A percentile compares a stretch with the other conserved stretches of the same genome.
phyloP scores from a whole-genome alignment of 1,140 invertebrate species.

The Rhagoletis pomonella region DNA sequence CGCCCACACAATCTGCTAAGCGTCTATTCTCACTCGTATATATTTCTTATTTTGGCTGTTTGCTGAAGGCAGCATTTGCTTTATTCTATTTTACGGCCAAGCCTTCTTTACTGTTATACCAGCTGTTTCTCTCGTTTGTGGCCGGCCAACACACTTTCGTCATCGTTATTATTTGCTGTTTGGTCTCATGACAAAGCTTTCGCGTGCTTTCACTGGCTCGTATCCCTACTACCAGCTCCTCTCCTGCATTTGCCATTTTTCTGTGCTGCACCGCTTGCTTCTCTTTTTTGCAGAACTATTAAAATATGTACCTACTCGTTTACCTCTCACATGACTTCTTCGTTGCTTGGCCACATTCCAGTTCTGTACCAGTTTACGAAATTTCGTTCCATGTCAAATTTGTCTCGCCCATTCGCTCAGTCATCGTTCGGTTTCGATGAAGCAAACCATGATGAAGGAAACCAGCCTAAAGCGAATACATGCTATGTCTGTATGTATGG shows the following conservation, averaged over 20 bases:
- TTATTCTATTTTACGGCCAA: conserved; percentile 2
- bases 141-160: background rate
- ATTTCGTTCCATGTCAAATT: background rate
- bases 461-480: conserved; percentile 18
- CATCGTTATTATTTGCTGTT: background rate
- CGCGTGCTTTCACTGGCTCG: background rate
- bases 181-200: conserved; percentile 7
- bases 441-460: background rate
- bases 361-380: background rate
- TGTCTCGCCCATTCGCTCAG: background rate
- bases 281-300: background rate
- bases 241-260: background rate
- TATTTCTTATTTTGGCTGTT: background rate
- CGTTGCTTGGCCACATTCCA: background rate
- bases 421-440: background rate
- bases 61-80: background rate
- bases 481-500: background rate
- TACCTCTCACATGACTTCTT: background rate
- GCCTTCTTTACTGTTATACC: conserved; percentile 49
- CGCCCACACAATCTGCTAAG: background rate
- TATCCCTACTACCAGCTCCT: background rate
- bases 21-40: background rate
- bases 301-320: background rate
- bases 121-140: conserved; percentile 26
- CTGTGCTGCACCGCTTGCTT: background rate